These are phyloP conservation scores for Caerostris extrusa DNA, from an alignment of 1,140 invertebrate genomes.

Conservation along the genomic window DNA sequence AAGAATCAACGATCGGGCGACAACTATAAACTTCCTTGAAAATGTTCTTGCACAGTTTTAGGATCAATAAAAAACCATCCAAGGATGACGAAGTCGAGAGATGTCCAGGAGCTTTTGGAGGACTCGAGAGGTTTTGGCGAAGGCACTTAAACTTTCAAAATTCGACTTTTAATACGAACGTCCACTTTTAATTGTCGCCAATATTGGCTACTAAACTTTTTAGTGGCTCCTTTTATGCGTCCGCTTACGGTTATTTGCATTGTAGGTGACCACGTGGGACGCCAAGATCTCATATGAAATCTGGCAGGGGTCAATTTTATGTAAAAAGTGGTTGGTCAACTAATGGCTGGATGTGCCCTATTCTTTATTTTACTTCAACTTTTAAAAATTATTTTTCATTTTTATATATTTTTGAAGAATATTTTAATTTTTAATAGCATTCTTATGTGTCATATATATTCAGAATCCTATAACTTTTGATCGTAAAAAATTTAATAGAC, in stretches of 20 bases:
- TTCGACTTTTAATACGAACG: background rate
- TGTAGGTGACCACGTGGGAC: background rate
- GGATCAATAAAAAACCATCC: background rate
- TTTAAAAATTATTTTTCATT: no score
- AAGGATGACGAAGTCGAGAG: background rate
- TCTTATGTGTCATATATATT: no score
- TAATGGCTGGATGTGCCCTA: background rate
- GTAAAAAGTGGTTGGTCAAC: background rate
- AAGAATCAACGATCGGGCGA: no score
- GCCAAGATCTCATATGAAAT: background rate
- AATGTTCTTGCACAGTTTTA: background rate
- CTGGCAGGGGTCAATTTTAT: background rate
- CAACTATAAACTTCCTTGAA: background rate
- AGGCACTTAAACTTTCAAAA: background rate
- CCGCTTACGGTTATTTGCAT: background rate
- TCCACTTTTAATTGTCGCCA: background rate
- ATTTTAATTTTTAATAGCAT: no score
- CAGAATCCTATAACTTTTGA: no score
- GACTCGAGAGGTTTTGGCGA: background rate
- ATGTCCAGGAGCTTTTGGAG: background rate
- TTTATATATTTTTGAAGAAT: no score
- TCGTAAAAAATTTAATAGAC: no score
- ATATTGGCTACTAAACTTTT: background rate
- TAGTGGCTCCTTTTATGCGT: background rate
- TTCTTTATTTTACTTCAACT: no score